These are phyloP conservation scores for Andricus grossulariae DNA, from an alignment of 1,140 invertebrate genomes.

Conservation along the genomic window DNA sequence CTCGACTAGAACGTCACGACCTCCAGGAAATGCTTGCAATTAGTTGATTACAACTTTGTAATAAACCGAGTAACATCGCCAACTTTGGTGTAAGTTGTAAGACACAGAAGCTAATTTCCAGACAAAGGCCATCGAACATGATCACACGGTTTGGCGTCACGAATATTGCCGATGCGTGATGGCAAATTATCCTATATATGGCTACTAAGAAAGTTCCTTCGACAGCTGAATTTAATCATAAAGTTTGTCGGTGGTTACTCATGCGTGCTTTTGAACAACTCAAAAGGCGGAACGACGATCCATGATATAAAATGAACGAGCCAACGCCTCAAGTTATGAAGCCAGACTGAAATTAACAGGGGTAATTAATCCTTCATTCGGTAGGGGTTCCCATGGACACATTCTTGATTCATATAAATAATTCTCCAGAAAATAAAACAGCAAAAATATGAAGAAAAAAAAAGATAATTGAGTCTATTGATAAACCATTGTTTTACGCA, in stretches of 20 bases:
- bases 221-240: constrained; percentile 17
- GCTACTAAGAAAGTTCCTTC: constrained; percentile 11
- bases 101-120: constrained; percentile 15
- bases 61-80: not conserved
- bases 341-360: not conserved
- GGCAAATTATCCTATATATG: not conserved
- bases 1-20: constrained; percentile 4
- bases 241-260: constrained; percentile 5
- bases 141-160: not conserved
- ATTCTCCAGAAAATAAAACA: too few species aligned
- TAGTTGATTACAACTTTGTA: constrained; percentile 21
- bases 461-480: too few species aligned
- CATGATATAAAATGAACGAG: not conserved
- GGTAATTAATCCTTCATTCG: not conserved
- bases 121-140: constrained; percentile 1
- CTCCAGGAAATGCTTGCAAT: constrained; percentile 14
- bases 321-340: not conserved
- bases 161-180: constrained; percentile 18
- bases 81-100: constrained; percentile 13
- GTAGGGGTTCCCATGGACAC: not conserved
- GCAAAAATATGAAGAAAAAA: too few species aligned
- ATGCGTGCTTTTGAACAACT: constrained; percentile 3
- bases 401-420: not conserved
- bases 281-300: not conserved
- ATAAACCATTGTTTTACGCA: too few species aligned